A percentile compares a stretch with the other conserved stretches of the same genome.
phyloP scores from a whole-genome alignment of 2,113 vertebrate genomes.

The Aegotheles bennettii region DNA sequence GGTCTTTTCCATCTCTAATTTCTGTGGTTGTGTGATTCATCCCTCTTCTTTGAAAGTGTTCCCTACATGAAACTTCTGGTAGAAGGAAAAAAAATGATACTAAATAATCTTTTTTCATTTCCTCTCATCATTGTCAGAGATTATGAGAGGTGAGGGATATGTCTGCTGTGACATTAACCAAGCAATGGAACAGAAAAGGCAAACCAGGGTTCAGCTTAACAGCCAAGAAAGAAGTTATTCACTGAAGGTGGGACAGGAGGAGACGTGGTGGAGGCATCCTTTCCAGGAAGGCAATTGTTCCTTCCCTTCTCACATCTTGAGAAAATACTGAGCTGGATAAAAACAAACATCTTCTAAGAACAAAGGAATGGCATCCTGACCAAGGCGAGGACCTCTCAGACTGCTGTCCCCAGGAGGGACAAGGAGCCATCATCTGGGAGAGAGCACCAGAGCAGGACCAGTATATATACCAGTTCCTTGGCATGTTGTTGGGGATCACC shows the following conservation, averaged over 20 bases:
- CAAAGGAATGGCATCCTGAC: not conserved
- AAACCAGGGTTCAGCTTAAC: not conserved
- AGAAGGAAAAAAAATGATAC: not conserved
- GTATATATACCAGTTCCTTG: accelerated
- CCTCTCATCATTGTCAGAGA: constrained; percentile 34
- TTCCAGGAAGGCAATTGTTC: not conserved
- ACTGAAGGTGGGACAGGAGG: not conserved
- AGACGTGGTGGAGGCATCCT: not conserved
- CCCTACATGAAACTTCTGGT: not conserved
- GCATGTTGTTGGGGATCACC: not conserved
- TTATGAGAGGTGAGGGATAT: constrained; percentile 23
- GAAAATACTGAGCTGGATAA: not conserved
- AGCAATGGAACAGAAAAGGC: constrained; percentile 32
- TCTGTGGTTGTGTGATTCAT: constrained; percentile 44
- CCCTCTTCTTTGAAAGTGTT: constrained; percentile 36
- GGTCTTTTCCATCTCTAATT: constrained; percentile 57
- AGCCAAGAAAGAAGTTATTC: not conserved
- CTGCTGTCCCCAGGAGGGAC: not conserved
- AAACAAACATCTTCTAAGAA: not conserved
- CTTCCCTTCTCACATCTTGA: not conserved
- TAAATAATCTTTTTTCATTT: constrained; percentile 56
- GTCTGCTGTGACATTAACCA: not conserved
- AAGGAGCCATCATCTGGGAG: not conserved
- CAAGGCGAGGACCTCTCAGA: not conserved
- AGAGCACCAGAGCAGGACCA: not conserved